phyloP scores from a whole-genome alignment of 2,113 vertebrate species.

The Zosterops lateralis region DNA sequence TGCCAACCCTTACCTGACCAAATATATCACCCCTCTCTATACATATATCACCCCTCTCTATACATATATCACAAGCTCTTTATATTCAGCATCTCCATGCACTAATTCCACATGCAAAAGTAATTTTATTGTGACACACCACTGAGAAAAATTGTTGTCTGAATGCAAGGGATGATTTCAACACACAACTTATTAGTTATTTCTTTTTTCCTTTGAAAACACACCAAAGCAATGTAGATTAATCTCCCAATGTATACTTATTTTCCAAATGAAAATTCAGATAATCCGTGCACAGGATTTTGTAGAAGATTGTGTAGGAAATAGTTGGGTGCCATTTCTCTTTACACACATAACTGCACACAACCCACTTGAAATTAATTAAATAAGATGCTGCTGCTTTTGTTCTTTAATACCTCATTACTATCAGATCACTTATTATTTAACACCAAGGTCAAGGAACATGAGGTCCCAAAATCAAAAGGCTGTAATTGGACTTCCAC shows the following conservation, averaged over 20 bases:
- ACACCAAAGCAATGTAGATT: not conserved
- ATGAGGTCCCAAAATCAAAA: not conserved
- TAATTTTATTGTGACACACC: not conserved
- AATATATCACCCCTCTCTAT: not conserved
- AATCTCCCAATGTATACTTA: not conserved
- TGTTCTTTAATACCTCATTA: not conserved
- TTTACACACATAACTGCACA: not conserved
- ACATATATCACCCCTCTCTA: not conserved
- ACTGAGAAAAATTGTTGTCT: not conserved
- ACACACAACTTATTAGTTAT: not conserved
- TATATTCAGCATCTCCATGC: not conserved
- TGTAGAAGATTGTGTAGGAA: not conserved
- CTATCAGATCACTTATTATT: not conserved
- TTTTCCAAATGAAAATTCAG: not conserved
- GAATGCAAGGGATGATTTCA: not conserved
- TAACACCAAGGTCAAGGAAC: not conserved
- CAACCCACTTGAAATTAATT: not conserved
- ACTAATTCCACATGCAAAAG: not conserved
- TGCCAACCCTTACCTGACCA: not conserved
- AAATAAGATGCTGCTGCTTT: not conserved
- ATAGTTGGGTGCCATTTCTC: not conserved
- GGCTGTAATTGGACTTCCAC: not conserved
- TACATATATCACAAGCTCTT: not conserved
- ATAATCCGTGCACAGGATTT: not conserved
- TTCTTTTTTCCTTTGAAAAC: not conserved